These are phyloP conservation scores for Lamprologus tigripictilis DNA, from an alignment of 2,113 vertebrate species.

Conservation along the genomic window DNA sequence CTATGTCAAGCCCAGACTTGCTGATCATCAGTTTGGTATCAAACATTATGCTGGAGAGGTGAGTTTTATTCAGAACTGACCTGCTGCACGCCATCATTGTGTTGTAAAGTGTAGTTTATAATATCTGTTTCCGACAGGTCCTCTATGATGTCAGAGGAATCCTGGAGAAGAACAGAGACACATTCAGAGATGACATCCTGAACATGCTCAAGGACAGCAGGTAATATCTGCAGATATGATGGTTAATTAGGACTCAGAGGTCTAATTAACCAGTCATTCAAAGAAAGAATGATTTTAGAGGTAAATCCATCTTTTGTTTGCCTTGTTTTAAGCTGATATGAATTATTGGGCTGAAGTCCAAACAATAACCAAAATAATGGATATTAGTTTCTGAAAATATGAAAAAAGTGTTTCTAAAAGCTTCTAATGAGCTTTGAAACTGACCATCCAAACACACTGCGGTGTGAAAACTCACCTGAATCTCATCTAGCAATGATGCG, in stretches of 20 bases:
- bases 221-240: constrained; percentile 36
- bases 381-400: background rate
- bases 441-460: rapidly evolving
- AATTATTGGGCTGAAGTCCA: background rate
- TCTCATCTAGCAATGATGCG: background rate
- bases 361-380: background rate
- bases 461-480: background rate
- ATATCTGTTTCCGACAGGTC: constrained; percentile 66
- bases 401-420: background rate
- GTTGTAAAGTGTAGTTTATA: background rate
- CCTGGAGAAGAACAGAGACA: constrained; percentile 91
- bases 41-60: constrained; percentile 92
- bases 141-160: constrained; percentile 82
- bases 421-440: background rate
- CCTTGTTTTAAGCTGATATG: background rate
- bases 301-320: background rate
- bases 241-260: background rate
- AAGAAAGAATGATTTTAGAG: background rate
- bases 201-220: constrained; percentile 92
- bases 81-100: background rate
- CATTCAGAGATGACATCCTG: constrained; percentile 87
- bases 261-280: background rate
- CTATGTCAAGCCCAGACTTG: constrained; percentile 86
- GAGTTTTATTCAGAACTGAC: background rate
- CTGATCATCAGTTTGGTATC: constrained; percentile 89